Percentiles rank a stretch among this genome's conserved stretches.
Conservation (phyloP, 2,797 vertebrate species). For the Myiothlypis chrysogaster region DNA sequence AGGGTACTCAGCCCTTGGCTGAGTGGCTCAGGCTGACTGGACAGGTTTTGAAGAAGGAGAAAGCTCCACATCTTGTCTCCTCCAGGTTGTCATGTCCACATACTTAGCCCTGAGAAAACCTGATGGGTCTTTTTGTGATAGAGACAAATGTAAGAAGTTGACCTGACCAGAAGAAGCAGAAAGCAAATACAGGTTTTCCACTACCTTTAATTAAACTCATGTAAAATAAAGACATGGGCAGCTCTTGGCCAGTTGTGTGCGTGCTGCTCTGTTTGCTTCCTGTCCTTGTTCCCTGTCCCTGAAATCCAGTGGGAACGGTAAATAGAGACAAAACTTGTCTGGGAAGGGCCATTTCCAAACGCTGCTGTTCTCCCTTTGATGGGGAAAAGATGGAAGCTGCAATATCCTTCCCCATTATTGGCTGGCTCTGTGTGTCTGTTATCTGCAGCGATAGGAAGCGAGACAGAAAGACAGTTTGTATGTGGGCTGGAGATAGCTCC, state of each 20-base stretch:
- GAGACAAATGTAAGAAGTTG: neutral
- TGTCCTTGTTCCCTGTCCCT: neutral
- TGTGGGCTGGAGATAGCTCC: neutral
- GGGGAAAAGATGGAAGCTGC: neutral
- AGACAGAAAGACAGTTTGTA: neutral
- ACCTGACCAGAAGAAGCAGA: neutral
- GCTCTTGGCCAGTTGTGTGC: neutral
- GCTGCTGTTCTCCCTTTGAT: neutral
- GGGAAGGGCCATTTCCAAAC: neutral
- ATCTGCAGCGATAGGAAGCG: neutral
- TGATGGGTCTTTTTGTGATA: neutral
- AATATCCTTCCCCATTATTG: neutral
- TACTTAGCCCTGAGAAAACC: neutral
- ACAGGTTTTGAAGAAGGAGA: neutral
- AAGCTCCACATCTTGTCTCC: neutral
- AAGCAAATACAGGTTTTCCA: neutral
- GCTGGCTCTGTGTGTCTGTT: neutral
- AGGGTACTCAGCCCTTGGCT: neutral
- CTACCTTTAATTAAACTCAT: neutral
- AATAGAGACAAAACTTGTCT: neutral
- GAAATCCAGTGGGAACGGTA: neutral
- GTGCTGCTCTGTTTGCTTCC: neutral
- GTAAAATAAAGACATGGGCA: neutral
- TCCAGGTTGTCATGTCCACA: rapidly evolving
- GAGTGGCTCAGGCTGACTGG: neutral